A percentile compares a stretch with the other conserved stretches of the same genome.
These are phyloP conservation scores for Probosciger aterrimus DNA, from an alignment of 2,113 vertebrate genomes.

Conservation along the genomic window DNA sequence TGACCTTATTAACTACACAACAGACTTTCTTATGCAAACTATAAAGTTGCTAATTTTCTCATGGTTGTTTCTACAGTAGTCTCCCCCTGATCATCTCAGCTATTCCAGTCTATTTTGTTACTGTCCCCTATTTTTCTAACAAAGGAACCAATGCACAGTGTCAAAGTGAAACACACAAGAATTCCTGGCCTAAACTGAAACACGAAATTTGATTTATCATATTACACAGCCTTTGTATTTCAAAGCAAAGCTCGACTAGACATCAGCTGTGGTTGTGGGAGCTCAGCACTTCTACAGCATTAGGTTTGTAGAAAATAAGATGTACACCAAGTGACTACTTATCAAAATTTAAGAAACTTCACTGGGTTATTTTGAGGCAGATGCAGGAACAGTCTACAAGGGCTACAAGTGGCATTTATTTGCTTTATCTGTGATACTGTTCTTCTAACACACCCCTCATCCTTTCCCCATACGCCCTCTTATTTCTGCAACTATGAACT, in stretches of 20 bases:
- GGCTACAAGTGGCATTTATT: neutral
- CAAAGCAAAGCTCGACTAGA: neutral
- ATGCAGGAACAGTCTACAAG: neutral
- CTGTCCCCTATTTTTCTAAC: neutral
- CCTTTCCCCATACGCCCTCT: neutral
- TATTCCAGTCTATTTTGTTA: neutral
- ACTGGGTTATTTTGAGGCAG: neutral
- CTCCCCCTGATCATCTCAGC: neutral
- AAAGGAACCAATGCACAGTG: neutral
- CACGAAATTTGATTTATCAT: neutral
- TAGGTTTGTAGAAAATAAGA: neutral
- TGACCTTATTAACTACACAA: neutral
- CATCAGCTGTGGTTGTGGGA: neutral
- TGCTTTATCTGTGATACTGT: neutral
- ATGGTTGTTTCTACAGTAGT: neutral
- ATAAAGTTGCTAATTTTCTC: neutral
- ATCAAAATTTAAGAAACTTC: slow-evolving; percentile 23
- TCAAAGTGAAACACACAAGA: neutral
- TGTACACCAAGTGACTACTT: neutral
- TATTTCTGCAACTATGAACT: neutral
- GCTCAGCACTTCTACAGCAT: neutral
- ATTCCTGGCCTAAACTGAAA: neutral
- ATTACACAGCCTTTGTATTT: neutral
- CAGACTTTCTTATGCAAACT: neutral
- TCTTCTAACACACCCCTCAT: neutral